These are phyloP conservation scores for Hemiscyllium ocellatum DNA, from an alignment of 2,113 vertebrate genomes.

Conservation along the genomic window DNA sequence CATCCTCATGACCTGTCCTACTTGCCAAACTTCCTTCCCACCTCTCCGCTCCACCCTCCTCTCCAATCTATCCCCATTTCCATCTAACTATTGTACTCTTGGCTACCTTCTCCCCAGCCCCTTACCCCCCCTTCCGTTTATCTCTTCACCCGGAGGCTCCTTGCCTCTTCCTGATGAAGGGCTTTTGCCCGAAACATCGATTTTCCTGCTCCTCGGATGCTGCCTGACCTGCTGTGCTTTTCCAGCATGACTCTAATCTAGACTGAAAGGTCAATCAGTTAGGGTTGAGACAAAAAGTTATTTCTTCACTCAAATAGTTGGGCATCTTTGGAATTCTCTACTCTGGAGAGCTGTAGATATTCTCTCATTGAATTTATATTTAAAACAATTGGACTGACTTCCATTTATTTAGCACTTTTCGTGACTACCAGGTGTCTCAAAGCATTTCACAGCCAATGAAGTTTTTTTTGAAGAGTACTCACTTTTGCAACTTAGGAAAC, in stretches of 20 bases:
- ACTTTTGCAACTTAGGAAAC: not conserved
- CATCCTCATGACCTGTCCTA: too few relatives aligned
- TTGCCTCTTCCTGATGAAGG: too few relatives aligned
- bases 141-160: too few relatives aligned
- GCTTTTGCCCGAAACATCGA: too few relatives aligned
- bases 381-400: not conserved
- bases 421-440: not conserved
- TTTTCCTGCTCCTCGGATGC: too few relatives aligned
- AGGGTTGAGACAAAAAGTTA: not conserved
- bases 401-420: not conserved
- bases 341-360: not conserved
- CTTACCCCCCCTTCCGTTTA: too few relatives aligned
- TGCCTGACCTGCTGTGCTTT: too few relatives aligned
- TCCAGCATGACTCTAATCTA: not conserved
- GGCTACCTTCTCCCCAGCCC: too few relatives aligned
- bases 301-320: not conserved
- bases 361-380: not conserved
- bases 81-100: too few relatives aligned
- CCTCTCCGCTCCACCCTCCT: too few relatives aligned
- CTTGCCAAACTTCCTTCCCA: too few relatives aligned
- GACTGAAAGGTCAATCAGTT: not conserved
- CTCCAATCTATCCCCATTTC: too few relatives aligned
- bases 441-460: not conserved
- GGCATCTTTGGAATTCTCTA: not conserved
- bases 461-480: not conserved